A percentile compares a stretch with the other conserved stretches of the same genome.
Conservation (phyloP, 2,113 vertebrate species). For the Mus spicilegus region DNA sequence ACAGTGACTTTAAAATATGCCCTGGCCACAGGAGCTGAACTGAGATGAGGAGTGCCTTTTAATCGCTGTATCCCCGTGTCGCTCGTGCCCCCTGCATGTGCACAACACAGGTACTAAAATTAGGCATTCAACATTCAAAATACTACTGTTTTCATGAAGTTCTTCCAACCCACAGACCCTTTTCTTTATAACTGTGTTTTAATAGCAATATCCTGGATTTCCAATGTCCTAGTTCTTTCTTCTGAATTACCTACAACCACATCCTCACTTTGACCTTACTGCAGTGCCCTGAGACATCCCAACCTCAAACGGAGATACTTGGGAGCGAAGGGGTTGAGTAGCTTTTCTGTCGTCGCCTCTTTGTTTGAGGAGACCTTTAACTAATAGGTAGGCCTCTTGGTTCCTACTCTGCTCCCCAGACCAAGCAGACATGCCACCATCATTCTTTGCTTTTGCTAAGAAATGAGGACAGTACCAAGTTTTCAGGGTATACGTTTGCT, state of each 20-base stretch:
- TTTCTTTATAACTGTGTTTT: slow-evolving; percentile 40
- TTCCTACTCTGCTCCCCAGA: neutral
- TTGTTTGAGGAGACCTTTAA: neutral
- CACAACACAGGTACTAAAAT: slow-evolving; percentile 55
- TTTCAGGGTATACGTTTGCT: neutral
- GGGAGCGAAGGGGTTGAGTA: neutral
- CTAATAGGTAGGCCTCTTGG: neutral
- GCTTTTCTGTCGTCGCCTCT: fast-evolving
- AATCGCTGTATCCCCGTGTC: slow-evolving; percentile 66
- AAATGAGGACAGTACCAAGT: neutral
- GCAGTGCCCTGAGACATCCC: neutral
- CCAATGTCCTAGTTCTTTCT: neutral
- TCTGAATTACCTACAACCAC: neutral
- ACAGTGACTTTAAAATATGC: slow-evolving; percentile 67
- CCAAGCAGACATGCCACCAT: neutral
- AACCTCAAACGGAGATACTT: neutral
- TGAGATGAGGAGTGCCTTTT: slow-evolving; percentile 46
- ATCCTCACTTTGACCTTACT: neutral
- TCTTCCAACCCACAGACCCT: slow-evolving; percentile 56
- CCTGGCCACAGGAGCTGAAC: slow-evolving; percentile 71
- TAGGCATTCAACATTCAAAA: slow-evolving; percentile 71
- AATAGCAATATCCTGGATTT: neutral
- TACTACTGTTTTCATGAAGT: slow-evolving; percentile 41
- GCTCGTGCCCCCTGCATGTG: slow-evolving; percentile 76
- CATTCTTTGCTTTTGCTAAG: neutral